These are phyloP conservation scores for Pachymerium ferrugineum DNA, from an alignment of 2,888 invertebrate genomes.

Conservation along the genomic window DNA sequence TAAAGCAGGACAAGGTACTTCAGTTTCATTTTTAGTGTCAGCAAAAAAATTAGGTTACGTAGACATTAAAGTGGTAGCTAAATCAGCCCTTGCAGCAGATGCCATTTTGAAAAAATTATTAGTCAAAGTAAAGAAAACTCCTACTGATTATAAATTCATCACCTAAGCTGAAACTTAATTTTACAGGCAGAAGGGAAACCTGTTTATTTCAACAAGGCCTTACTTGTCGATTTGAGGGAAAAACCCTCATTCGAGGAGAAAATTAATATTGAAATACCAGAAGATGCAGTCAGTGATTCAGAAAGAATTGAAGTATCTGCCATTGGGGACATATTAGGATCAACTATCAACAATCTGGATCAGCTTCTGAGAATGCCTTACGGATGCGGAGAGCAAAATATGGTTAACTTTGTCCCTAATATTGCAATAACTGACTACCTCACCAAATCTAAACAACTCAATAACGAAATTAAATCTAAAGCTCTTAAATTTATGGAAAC, in stretches of 20 bases:
- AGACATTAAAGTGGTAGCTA: constrained; percentile 47
- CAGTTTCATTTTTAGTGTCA: constrained; percentile 50
- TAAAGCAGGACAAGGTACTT: constrained; percentile 39
- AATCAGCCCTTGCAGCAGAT: constrained; percentile 48
- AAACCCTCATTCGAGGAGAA: constrained; percentile 26
- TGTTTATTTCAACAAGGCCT: constrained; percentile 39
- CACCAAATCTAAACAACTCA: constrained; percentile 44
- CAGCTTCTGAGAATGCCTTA: constrained; percentile 48
- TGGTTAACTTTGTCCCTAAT: constrained; percentile 49
- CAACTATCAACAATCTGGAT: constrained; percentile 46
- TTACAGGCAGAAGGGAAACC: constrained; percentile 42
- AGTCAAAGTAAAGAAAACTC: constrained; percentile 43
- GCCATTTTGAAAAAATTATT: constrained; percentile 49
- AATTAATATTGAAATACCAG: constrained; percentile 40
- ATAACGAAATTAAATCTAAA: constrained; percentile 43
- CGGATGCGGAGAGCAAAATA: constrained; percentile 51
- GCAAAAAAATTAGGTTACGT: constrained; percentile 49
- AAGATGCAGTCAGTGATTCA: constrained; percentile 40
- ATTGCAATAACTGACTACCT: constrained; percentile 48
- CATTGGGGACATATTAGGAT: constrained; percentile 48
- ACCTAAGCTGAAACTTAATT: background rate
- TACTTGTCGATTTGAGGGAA: constrained; percentile 39
- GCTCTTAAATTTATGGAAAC: constrained; percentile 45
- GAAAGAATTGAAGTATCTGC: constrained; percentile 40
- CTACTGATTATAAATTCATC: background rate